phyloP scores from a whole-genome alignment of 2,888 invertebrate species.

The Ophioninae sp. region DNA sequence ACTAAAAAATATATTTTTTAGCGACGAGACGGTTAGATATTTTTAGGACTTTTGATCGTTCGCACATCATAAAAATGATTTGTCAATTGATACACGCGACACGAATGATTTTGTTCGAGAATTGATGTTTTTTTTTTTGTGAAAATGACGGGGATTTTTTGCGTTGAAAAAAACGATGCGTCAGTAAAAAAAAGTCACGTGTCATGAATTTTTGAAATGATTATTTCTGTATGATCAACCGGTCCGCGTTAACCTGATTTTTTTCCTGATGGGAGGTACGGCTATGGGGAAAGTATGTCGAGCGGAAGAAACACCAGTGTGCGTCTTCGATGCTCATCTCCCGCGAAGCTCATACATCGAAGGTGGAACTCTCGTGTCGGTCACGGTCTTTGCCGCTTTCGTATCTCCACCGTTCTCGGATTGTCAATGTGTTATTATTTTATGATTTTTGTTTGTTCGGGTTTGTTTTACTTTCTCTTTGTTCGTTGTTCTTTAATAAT shows the following conservation, averaged over 20 bases:
- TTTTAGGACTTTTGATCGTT: no score
- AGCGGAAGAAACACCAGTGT: conserved; percentile 55
- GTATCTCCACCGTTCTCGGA: conserved; percentile 25
- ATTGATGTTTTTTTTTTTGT: no score
- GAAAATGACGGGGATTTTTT: no score
- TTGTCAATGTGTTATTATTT: conserved; percentile 8
- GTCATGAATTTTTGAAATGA: neutral
- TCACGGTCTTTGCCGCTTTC: conserved; percentile 42
- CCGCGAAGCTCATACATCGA: conserved; percentile 45
- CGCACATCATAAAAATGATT: no score
- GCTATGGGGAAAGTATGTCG: conserved; percentile 61
- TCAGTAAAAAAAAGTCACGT: neutral
- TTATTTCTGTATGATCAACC: neutral
- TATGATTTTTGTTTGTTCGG: neutral
- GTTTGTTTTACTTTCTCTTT: neutral
- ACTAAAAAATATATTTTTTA: no score
- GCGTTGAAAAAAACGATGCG: no score
- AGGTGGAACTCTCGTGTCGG: conserved; percentile 32
- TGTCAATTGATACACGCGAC: no score
- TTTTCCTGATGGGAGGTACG: conserved; percentile 26
- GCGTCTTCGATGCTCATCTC: conserved; percentile 58
- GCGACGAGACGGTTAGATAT: no score
- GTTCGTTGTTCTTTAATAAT: neutral
- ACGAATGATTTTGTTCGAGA: no score
- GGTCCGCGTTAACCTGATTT: conserved; percentile 43